Evolutionary conservation across 1,140 invertebrate genomes (phyloP).

Genomic region (Aphelinus certus): DNA sequence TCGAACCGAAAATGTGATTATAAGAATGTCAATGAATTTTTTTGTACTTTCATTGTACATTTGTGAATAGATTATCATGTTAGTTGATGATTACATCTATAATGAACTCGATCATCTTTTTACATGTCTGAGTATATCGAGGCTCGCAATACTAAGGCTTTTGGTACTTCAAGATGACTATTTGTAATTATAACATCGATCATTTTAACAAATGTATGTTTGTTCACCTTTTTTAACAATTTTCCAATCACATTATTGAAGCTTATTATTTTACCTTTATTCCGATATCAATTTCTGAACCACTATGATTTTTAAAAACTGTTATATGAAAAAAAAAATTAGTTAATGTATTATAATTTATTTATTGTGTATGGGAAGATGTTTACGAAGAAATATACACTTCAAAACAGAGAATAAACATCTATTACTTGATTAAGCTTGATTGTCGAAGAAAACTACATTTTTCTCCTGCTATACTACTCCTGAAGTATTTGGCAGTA

Average conservation of each 20-base stretch:
- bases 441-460: too few species aligned
- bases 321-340: too few species aligned
- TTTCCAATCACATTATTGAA: too few species aligned
- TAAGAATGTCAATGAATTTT: slow-evolving; percentile 9
- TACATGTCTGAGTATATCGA: slow-evolving; percentile 48
- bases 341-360: too few species aligned
- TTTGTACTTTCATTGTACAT: slow-evolving; percentile 26
- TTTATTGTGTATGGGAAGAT: too few species aligned
- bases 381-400: too few species aligned
- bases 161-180: slow-evolving; percentile 43
- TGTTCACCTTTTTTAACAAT: slow-evolving; percentile 36
- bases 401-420: too few species aligned
- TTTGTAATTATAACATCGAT: slow-evolving; percentile 40
- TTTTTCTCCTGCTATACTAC: too few species aligned
- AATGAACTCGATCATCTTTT: slow-evolving; percentile 35
- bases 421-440: too few species aligned
- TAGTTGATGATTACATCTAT: not conserved
- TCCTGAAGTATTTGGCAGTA: too few species aligned
- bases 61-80: slow-evolving; percentile 2
- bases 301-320: not conserved
- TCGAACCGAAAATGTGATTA: not conserved
- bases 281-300: not conserved
- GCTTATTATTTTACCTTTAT: slow-evolving; percentile 35
- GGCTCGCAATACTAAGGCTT: slow-evolving; percentile 37
- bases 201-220: slow-evolving; percentile 32